A percentile compares a stretch with the other conserved stretches of the same genome.
These are phyloP conservation scores for Anhinga anhinga DNA, from an alignment of 2,113 vertebrate species.

Conservation along the genomic window DNA sequence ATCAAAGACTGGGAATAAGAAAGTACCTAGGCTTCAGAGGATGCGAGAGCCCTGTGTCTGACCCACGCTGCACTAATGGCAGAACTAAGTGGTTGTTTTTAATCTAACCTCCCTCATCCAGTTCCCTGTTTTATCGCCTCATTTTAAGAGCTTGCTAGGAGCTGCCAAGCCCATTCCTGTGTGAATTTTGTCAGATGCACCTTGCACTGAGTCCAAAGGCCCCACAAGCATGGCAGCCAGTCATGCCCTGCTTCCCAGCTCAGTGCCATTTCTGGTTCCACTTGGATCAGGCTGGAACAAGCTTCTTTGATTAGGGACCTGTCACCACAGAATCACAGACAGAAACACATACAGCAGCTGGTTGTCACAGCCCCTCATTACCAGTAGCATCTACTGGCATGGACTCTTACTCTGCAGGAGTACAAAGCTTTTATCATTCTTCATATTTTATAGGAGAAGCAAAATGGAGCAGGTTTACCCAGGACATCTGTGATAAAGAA, in stretches of 20 bases:
- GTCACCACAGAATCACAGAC: too few relatives aligned
- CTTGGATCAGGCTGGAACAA: neutral
- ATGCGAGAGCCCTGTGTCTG: neutral
- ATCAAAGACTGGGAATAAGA: neutral
- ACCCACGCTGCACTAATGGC: neutral
- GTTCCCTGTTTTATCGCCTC: neutral
- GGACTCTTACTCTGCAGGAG: neutral
- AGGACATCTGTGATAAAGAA: neutral
- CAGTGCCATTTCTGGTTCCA: neutral
- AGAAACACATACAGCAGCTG: neutral
- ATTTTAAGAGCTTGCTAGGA: neutral
- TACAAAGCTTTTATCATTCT: neutral
- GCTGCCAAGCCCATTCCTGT: neutral
- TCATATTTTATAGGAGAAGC: neutral
- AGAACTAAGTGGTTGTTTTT: neutral
- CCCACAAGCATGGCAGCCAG: rapidly evolving
- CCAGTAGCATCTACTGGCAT: neutral
- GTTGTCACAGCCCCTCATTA: neutral
- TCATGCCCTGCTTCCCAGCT: neutral
- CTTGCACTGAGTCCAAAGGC: rapidly evolving
- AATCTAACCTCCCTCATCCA: neutral
- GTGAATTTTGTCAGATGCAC: neutral
- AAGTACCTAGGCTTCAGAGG: neutral
- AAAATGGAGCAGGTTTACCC: neutral
- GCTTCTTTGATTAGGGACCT: neutral